Evolutionary conservation across 1,140 invertebrate species (phyloP).

Genomic region (Ridgeia piscesae): DNA sequence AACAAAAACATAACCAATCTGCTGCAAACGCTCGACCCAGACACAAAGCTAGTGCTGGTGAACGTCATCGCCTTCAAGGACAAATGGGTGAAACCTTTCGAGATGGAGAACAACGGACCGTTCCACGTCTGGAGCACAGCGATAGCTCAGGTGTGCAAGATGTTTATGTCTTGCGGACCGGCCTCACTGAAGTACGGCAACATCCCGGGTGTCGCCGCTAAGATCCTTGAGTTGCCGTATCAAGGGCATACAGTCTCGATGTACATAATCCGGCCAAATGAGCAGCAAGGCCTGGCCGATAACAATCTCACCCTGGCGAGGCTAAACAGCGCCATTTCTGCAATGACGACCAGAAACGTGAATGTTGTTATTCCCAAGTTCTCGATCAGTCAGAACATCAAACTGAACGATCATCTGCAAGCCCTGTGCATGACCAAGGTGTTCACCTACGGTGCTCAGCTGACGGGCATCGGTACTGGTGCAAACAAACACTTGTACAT

Average conservation of each 20-base stretch:
- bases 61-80: constrained; percentile 79
- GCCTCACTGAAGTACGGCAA: too few species aligned
- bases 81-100: constrained; percentile 72
- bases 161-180: too few species aligned
- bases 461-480: too few species aligned
- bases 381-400: constrained; percentile 55
- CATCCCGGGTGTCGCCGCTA: constrained; percentile 57
- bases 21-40: constrained; percentile 58
- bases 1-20: constrained; percentile 68
- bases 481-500: too few species aligned
- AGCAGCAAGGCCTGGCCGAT: constrained; percentile 46
- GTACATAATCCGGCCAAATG: constrained; percentile 61
- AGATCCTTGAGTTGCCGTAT: constrained; percentile 73
- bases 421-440: background rate
- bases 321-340: constrained; percentile 16
- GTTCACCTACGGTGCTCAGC: background rate
- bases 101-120: constrained; percentile 60
- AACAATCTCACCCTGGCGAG: constrained; percentile 29
- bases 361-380: constrained; percentile 64
- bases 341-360: constrained; percentile 9
- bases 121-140: constrained; percentile 40
- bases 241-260: constrained; percentile 79
- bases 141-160: too few species aligned
- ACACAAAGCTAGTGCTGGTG: constrained; percentile 69
- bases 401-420: background rate